Base-by-base conservation (phyloP, 2,888 invertebrate species). In the Nymphalis urticae region DNA sequence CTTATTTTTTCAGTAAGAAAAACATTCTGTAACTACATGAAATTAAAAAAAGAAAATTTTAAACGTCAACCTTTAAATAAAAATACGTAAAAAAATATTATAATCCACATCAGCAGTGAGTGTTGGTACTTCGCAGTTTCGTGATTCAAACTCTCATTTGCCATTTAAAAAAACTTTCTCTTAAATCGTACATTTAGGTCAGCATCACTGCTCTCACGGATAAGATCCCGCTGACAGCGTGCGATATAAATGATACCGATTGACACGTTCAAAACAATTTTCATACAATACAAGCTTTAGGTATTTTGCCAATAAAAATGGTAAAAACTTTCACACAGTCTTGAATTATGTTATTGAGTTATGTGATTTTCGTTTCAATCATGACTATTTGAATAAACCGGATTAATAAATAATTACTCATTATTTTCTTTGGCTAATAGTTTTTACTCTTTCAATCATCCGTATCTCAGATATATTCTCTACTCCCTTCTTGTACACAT, bases 161-260 rank as follows among this genome's bases (percentile, higher is more conserved):
- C 24, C 66, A 66, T 71, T 71, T 66, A 69, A 71, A 56, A 73
- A 63, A 54, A 73, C 76, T 77, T 77, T 77, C 76, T 72, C 75
- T 76, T 51, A 75, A 76, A 69, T 72, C 73, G 63, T 69, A 73
- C 64, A 74, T 72, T 76, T 75, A 64, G 75, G 76, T 75, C 75
- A 75, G 64, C 68, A 69, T 75, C 72, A 73, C 75, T 75, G 73
- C 72, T 75, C 72, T 72, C 75, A 72, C 71, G 75, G 74, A 76
- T 77, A 76, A 78, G 74, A 76, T 71, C 60, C 76, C 66, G 67
- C 66, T 27, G 58, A 64, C 65, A 64, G 61, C 63, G 69, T 69
- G 62, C 66, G 53, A 53, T 69, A 66, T 36, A 19, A 60, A 68
- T 51, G 58, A 64, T 74, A 70, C 75, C 21, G 19, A 53, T 74